phyloP scores from a whole-genome alignment of 1,140 invertebrate species.

The Phocides pigmalion region DNA sequence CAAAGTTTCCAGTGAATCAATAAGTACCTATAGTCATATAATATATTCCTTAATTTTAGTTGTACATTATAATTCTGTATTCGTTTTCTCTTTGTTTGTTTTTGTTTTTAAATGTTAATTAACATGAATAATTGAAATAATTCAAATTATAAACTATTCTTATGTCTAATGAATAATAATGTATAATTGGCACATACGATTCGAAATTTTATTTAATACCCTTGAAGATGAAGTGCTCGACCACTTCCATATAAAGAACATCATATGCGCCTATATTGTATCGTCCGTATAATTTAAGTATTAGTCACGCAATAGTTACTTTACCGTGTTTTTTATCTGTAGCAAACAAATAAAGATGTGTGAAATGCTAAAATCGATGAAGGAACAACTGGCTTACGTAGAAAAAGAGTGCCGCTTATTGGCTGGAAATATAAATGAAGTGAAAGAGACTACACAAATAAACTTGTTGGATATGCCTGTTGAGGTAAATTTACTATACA shows the following conservation, averaged over 20 bases:
- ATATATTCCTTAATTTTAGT: no score
- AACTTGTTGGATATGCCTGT: conserved; percentile 64
- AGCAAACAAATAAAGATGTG: conserved; percentile 53
- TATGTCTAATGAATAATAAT: no score
- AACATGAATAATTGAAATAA: no score
- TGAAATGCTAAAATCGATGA: conserved; percentile 58
- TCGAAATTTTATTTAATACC: no score
- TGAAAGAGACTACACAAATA: conserved; percentile 44
- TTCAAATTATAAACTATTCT: no score
- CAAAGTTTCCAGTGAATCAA: no score
- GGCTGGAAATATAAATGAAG: conserved; percentile 30
- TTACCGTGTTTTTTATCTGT: neutral
- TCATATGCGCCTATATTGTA: neutral
- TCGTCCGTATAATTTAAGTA: neutral
- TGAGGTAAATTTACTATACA: conserved; percentile 53
- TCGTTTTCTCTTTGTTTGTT: no score
- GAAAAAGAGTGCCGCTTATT: conserved; percentile 49
- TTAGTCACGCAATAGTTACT: conserved; percentile 7
- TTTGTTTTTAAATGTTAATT: no score
- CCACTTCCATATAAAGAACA: conserved; percentile 5
- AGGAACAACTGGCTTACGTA: conserved; percentile 51
- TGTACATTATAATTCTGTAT: no score
- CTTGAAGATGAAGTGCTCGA: neutral
- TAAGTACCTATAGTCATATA: no score
- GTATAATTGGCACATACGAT: no score